Base-by-base conservation (phyloP, 2,797 vertebrate species). In the Antrozous pallidus region DNA sequence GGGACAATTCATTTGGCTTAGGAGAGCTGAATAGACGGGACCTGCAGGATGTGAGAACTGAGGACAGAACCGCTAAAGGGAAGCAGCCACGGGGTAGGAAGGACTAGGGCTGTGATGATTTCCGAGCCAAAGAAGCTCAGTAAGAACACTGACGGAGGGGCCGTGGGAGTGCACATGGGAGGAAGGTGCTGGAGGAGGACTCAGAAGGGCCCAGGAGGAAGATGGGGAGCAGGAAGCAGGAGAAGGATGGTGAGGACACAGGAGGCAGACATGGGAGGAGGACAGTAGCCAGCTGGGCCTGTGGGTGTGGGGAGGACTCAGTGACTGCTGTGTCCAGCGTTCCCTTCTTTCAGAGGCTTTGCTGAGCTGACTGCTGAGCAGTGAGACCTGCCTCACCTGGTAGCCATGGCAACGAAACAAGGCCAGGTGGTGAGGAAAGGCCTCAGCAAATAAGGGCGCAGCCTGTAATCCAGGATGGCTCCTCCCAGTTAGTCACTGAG, bases 351-450 rank as follows among this genome's bases (percentile, higher is more conserved):
- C 16, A 28, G 40, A 88, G 77, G 77, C 65, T 80, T 36, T 71
- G 40, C 65, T 7, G 80, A 67, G 58, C 40, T 14, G 8, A 67
- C 63, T 18, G n/a, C 45, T 69, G 65, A 61, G n/a, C 77, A 8
- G 51, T 9, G 67, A 80, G n/a, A n/a, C 51, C n/a, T 38, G 77
- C 51, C 40, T 22, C 12, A 28, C 38, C 42, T 56, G 45, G 88
- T 49, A 47, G 26, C 78, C 67, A 61, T 81, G 77, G 24, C 54
- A 11, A 38, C 3, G n/a, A 61, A 49, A 47, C 51, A 38, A 47
- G 67, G 26, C 78, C 77, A 81, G 54, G 51, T 81, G 67, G 67
- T 36, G 24, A 63, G 70, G 84, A 16, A 7, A 71, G 54, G 78
- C 77, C 42, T 73, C 26, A 3, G 42, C 88, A 81, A 81, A 81